Evolutionary conservation across 2,797 vertebrate species (phyloP).

Genomic region (Peromyscus melanophrys): DNA sequence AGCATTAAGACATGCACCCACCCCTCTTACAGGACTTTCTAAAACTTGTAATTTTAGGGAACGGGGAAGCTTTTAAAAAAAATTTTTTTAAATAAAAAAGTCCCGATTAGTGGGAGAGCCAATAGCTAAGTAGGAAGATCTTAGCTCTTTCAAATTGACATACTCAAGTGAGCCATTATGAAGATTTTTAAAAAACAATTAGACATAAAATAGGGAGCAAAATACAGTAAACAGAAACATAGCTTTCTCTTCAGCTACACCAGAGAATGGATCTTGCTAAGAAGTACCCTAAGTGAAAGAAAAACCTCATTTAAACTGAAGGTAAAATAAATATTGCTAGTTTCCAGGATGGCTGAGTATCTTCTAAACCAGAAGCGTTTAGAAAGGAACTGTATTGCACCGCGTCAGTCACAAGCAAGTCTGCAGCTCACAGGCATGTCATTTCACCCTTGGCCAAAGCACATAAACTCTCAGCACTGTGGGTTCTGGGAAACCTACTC

Average conservation of each 20-base stretch:
- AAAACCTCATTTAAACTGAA: slow-evolving; percentile 71
- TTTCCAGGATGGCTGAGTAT: slow-evolving; percentile 84
- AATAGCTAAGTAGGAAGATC: slow-evolving; percentile 80
- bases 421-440: slow-evolving; percentile 84
- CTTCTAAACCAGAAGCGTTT: slow-evolving; percentile 84
- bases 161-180: slow-evolving; percentile 76
- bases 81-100: neutral
- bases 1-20: slow-evolving; percentile 87
- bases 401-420: slow-evolving; percentile 79
- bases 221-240: slow-evolving; percentile 84
- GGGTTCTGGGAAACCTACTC: slow-evolving; percentile 35
- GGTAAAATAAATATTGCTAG: slow-evolving; percentile 87
- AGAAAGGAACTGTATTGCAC: slow-evolving; percentile 86
- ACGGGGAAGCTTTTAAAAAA: neutral
- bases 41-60: slow-evolving; percentile 71
- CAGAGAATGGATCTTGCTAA: slow-evolving; percentile 82
- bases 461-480: neutral
- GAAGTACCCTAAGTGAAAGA: slow-evolving; percentile 85
- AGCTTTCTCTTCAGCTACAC: slow-evolving; percentile 82
- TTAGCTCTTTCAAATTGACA: slow-evolving; percentile 77
- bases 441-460: slow-evolving; percentile 78
- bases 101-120: slow-evolving; percentile 71
- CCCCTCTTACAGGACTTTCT: slow-evolving; percentile 80
- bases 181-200: slow-evolving; percentile 71
- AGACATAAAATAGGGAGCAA: slow-evolving; percentile 78